A percentile compares a stretch with the other conserved stretches of the same genome.
These are phyloP conservation scores for Drosophila hydei DNA, from an alignment of 1,140 invertebrate species.

Conservation along the genomic window DNA sequence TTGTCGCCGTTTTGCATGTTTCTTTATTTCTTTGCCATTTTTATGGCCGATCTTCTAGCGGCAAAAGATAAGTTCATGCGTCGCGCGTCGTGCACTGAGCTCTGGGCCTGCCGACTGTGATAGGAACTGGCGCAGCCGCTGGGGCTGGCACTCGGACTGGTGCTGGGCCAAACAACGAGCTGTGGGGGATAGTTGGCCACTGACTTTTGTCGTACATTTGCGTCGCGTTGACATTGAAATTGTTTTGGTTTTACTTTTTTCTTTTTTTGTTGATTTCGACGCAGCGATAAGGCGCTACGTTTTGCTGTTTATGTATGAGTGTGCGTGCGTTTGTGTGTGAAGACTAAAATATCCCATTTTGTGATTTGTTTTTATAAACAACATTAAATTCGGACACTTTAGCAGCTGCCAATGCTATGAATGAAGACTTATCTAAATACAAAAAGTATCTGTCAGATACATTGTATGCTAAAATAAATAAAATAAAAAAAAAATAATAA, in stretches of 20 bases:
- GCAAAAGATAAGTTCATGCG: conserved; percentile 66
- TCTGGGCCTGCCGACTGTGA: neutral
- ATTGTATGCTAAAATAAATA: neutral
- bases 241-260: conserved; percentile 58
- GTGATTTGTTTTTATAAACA: conserved; percentile 77
- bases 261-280: conserved; percentile 66
- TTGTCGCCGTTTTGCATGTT: conserved; percentile 71
- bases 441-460: conserved; percentile 26
- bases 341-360: conserved; percentile 54
- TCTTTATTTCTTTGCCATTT: conserved; percentile 63
- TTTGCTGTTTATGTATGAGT: conserved; percentile 37
- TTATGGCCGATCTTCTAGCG: conserved; percentile 68
- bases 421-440: conserved; percentile 27
- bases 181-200: conserved; percentile 61
- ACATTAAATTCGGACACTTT: conserved; percentile 50
- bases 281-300: conserved; percentile 77
- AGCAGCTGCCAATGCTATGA: conserved; percentile 42
- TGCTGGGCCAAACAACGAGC: conserved; percentile 6
- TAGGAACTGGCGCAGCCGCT: neutral
- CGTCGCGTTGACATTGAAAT: conserved; percentile 78
- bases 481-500: neutral
- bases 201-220: conserved; percentile 68
- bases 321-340: conserved; percentile 22
- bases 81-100: neutral
- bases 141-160: neutral